phyloP scores from a whole-genome alignment of 2,797 vertebrate genomes.

The Tarsius wallacei region DNA sequence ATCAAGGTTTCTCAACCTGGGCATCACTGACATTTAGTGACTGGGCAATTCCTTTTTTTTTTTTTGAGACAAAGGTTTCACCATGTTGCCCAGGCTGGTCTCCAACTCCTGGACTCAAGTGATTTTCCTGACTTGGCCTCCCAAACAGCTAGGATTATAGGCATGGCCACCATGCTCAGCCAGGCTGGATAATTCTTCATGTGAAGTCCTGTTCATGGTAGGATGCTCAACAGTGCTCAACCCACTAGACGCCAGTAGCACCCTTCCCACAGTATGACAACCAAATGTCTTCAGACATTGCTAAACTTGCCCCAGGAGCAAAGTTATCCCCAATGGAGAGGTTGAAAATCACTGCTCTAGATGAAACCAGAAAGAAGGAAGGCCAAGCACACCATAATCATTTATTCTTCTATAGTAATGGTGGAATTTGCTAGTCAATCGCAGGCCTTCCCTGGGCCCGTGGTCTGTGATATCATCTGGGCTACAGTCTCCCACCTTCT shows the following conservation, averaged over 20 bases:
- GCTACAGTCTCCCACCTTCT: neutral
- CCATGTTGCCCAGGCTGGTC: no score
- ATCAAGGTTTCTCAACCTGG: accelerated
- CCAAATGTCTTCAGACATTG: neutral
- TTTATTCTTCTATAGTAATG: accelerated
- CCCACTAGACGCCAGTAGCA: neutral
- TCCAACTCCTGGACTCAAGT: no score
- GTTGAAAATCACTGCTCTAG: neutral
- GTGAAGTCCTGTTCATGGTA: accelerated
- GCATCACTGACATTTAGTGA: accelerated
- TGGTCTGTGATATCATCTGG: accelerated
- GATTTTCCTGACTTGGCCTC: no score
- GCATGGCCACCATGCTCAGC: no score
- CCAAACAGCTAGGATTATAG: no score
- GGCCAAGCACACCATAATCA: accelerated
- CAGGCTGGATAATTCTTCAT: neutral
- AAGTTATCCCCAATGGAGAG: neutral
- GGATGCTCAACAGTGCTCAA: no score
- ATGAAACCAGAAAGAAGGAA: neutral
- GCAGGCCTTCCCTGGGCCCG: neutral
- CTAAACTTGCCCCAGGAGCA: neutral
- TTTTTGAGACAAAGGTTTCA: no score
- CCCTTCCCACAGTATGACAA: no score
- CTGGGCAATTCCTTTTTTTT: no score
- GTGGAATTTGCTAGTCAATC: neutral